These are phyloP conservation scores for Yponomeuta evonymella DNA, from an alignment of 2,888 invertebrate genomes.

Conservation along the genomic window DNA sequence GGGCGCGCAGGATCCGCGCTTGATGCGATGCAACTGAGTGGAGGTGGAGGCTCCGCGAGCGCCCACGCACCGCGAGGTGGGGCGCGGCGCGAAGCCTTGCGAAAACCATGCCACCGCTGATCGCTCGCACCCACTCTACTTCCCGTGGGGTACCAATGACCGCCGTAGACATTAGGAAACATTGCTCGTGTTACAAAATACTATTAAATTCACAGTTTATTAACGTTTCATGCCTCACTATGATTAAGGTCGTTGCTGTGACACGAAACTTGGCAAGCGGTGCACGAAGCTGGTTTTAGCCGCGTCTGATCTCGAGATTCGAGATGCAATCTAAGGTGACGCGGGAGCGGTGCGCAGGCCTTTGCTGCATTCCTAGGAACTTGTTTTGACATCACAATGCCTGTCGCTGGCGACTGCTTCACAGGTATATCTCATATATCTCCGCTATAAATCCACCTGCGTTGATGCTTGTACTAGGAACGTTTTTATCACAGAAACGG, in stretches of 20 bases:
- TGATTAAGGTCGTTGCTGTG: background rate
- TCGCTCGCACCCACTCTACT: constrained; percentile 26
- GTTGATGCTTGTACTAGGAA: background rate
- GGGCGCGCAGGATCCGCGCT: constrained; percentile 45
- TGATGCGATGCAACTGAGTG: constrained; percentile 44
- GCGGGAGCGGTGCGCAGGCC: background rate
- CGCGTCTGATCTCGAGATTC: background rate
- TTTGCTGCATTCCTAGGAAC: constrained; percentile 51
- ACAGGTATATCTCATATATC: background rate
- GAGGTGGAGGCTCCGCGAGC: constrained; percentile 42
- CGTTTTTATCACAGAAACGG: background rate
- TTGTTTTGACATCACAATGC: constrained; percentile 49
- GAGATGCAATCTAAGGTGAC: constrained; percentile 6
- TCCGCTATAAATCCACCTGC: background rate
- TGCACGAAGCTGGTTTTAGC: background rate
- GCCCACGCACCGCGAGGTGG: constrained; percentile 41
- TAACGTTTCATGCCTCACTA: background rate
- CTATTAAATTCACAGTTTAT: background rate
- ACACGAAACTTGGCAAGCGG: background rate
- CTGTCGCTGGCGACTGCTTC: constrained; percentile 31
- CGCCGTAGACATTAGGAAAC: constrained; percentile 16
- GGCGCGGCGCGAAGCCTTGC: constrained; percentile 49
- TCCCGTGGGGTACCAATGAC: constrained; percentile 19
- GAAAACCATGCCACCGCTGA: constrained; percentile 48
- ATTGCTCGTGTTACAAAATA: constrained; percentile 17